phyloP scores from a whole-genome alignment of 2,888 invertebrate genomes.

The Plebejus argus region DNA sequence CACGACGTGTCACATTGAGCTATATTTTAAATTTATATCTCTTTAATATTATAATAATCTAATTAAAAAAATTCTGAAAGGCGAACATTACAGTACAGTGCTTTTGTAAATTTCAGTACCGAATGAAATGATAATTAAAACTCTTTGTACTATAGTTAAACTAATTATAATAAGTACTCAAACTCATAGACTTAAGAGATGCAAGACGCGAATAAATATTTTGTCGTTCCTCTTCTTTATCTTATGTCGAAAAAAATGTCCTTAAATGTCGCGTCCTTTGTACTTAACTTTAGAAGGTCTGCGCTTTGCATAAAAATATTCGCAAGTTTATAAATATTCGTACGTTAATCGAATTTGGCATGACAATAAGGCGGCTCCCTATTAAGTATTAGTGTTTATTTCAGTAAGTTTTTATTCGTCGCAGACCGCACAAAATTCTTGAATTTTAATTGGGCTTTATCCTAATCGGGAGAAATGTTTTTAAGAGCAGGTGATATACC shows the following conservation, averaged over 20 bases:
- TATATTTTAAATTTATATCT: too few relatives aligned
- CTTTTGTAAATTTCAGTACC: too few relatives aligned
- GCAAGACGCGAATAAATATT: background rate
- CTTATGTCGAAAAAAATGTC: background rate
- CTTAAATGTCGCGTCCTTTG: background rate
- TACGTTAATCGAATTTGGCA: conserved; percentile 9
- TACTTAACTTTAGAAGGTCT: background rate
- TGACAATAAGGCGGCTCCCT: conserved; percentile 18
- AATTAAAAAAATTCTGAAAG: too few relatives aligned
- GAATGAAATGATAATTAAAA: too few relatives aligned
- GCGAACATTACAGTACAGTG: too few relatives aligned
- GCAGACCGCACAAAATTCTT: background rate
- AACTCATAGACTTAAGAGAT: too few relatives aligned
- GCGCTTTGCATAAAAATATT: conserved; percentile 2
- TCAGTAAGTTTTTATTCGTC: background rate
- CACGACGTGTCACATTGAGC: background rate
- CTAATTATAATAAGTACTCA: too few relatives aligned
- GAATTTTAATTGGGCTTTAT: conserved; percentile 19
- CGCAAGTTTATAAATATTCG: conserved; percentile 4
- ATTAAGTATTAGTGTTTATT: conserved; percentile 12
- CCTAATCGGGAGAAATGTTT: conserved; percentile 4
- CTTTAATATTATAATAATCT: too few relatives aligned
- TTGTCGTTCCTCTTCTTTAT: background rate
- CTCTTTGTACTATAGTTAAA: too few relatives aligned
- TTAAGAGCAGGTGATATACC: conserved; percentile 2